Evolutionary conservation across 2,888 invertebrate species (phyloP).

Genomic region (Abrostola tripartita): DNA sequence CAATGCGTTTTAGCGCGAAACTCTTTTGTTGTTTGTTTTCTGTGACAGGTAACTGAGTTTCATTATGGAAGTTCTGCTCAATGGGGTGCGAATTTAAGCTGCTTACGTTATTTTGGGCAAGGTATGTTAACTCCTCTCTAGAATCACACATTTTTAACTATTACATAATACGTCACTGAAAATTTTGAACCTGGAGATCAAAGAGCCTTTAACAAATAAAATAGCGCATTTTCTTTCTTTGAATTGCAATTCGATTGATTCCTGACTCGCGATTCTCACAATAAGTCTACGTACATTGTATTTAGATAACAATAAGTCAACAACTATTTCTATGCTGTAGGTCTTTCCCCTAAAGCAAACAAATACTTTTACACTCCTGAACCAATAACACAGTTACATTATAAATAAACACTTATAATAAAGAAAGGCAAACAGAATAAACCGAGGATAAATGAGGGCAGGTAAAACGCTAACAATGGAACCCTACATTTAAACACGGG

Average conservation of each 20-base stretch:
- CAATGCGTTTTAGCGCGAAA: constrained; percentile 50
- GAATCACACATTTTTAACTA: not conserved
- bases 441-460: constrained; percentile 24
- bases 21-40: constrained; percentile 48
- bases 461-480: constrained; percentile 40
- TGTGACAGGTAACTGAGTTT: constrained; percentile 46
- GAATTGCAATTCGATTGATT: not conserved
- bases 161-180: not conserved
- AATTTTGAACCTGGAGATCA: no score
- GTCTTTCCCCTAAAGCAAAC: constrained; percentile 38
- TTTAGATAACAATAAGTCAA: constrained; percentile 41
- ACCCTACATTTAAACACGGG: constrained; percentile 20
- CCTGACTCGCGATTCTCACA: constrained; percentile 15
- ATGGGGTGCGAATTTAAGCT: constrained; percentile 19
- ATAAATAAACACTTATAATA: constrained; percentile 42
- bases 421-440: constrained; percentile 27
- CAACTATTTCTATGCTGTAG: constrained; percentile 35
- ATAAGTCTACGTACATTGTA: constrained; percentile 25
- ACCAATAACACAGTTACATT: constrained; percentile 40
- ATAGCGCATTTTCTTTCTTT: no score
- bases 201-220: no score
- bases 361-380: constrained; percentile 11
- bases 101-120: not conserved
- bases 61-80: constrained; percentile 25
- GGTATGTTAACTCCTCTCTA: not conserved